Evolutionary conservation across 2,113 vertebrate genomes (phyloP), one percentile per base, ranked within the genome.

Genomic region (Porphyrio hochstetteri): DNA sequence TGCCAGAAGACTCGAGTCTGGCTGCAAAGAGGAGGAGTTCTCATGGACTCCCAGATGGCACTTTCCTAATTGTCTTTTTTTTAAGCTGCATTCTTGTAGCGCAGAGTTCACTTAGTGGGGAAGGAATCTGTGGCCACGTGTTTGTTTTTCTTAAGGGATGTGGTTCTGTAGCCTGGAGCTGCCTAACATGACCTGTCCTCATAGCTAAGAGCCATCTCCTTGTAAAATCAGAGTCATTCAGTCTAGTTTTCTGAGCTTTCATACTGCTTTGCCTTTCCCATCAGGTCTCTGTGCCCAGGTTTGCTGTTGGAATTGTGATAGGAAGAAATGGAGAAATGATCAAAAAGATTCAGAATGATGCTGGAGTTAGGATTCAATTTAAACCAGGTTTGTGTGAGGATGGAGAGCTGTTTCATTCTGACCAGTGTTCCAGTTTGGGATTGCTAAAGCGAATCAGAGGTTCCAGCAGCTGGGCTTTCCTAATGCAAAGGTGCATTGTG

Each of bases 321-420:
- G 99, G 99, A 98, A 98, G 99, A 97, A 99, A 99, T 9, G 99
- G 99, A 38, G 99, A 99, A 91, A 99, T 99, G 99, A 99, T 99
- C 95, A 99, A 99, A 97, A 99, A 99, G 98, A 99, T 99, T 96
- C 99, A 99, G 97, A 99, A 98, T 19, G 99, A 99, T 82, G 99
- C 99, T 13, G 99, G 99, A 16, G 99, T 99, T 97, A 98, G 99
- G 97, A 99, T 99, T 97, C 99, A 99, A 97, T 99, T 99, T 96
- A 99, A 99, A 96, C 99, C 99, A 99, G 99, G 99, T 99, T 90
- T 95, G 98, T 98, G 82, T 74, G 78, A 91, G 95, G 94, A 72
- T 91, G 91, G 77, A 96, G 83, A 94, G 92, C 69, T 3, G 1
- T 88, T 92, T 38, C 64, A 79, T 89, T 95, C 86, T 85, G 48